phyloP scores from a whole-genome alignment of 2,888 invertebrate species.

The Podabrus alpinus region DNA sequence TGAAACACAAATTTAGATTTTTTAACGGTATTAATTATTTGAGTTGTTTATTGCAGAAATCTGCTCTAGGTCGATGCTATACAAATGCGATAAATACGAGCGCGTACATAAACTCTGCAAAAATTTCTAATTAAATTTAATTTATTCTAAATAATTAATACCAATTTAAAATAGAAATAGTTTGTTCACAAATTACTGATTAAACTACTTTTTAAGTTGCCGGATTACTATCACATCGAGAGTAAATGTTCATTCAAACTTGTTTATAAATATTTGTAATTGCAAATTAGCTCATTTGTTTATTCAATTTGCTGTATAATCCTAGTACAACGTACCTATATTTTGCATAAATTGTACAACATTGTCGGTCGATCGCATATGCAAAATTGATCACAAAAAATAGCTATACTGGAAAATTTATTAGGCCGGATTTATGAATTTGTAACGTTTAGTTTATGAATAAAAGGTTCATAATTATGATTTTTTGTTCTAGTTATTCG shows the following conservation, averaged over 20 bases:
- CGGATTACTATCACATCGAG: background rate
- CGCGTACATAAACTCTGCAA: background rate
- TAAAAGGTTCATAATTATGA: background rate
- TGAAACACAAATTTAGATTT: conserved; percentile 8
- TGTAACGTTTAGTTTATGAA: background rate
- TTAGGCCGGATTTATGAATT: background rate
- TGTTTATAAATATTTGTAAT: background rate
- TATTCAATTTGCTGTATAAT: background rate
- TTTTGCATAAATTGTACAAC: background rate
- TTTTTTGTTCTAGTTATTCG: too few species aligned
- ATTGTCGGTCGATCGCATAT: background rate
- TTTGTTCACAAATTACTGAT: background rate
- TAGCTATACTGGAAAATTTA: background rate
- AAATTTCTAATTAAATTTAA: background rate
- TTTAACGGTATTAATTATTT: background rate
- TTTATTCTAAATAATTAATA: background rate
- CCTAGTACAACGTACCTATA: too few species aligned
- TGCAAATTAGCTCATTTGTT: background rate
- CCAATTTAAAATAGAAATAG: background rate
- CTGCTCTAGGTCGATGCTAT: background rate
- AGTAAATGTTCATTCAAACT: background rate
- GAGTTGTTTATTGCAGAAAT: background rate
- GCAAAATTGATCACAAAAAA: background rate
- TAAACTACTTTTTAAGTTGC: background rate
- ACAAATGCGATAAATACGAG: background rate